A percentile compares a stretch with the other conserved stretches of the same genome.
phyloP scores from a whole-genome alignment of 1,140 invertebrate genomes.

The Penaeus indicus region DNA sequence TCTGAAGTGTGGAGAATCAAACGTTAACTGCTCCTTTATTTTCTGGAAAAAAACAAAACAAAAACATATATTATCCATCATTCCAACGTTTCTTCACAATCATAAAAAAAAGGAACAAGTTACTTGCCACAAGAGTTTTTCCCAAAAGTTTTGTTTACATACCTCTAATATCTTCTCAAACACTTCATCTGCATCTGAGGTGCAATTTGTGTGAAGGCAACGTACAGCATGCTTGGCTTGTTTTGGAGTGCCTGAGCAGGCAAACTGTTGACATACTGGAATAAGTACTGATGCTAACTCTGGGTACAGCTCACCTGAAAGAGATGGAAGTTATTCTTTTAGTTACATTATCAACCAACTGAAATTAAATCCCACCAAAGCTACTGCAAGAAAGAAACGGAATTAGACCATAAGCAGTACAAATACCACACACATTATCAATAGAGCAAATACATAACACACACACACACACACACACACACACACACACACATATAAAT shows the following conservation, averaged over 20 bases:
- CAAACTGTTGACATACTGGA: slow-evolving; percentile 88
- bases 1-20: slow-evolving; percentile 86
- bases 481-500: no score
- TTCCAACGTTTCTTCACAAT: background rate
- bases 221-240: slow-evolving; percentile 96
- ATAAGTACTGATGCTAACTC: slow-evolving; percentile 81
- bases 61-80: background rate
- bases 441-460: no score
- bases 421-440: no score
- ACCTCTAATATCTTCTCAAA: slow-evolving; percentile 90
- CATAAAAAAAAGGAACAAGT: background rate
- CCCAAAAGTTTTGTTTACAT: slow-evolving; percentile 2
- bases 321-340: background rate
- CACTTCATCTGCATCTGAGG: slow-evolving; percentile 82
- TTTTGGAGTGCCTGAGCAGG: slow-evolving; percentile 89
- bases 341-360: background rate
- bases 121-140: background rate
- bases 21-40: slow-evolving; percentile 76
- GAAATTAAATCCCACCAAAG: background rate
- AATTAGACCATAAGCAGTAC: no score
- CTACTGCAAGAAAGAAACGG: no score
- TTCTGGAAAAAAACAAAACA: slow-evolving; percentile 68
- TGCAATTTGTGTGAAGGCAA: slow-evolving; percentile 86
- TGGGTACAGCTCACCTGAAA: slow-evolving; percentile 76
- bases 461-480: no score